Percentiles rank a stretch among this genome's conserved stretches.
These are phyloP conservation scores for Amblyopsis rosae DNA, from an alignment of 2,113 vertebrate genomes.

Conservation along the genomic window DNA sequence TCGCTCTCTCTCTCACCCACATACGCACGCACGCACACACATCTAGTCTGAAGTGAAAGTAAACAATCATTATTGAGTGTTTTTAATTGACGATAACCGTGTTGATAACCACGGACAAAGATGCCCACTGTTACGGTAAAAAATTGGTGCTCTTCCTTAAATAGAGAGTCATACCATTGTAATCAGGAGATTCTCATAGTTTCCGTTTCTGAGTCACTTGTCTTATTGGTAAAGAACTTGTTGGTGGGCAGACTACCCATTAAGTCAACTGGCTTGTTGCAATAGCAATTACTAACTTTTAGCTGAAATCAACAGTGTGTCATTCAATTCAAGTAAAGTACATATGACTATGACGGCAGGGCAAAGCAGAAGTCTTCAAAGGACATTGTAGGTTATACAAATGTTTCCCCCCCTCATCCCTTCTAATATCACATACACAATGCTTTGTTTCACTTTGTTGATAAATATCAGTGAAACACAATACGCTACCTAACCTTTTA, in stretches of 20 bases:
- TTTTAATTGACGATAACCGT: no score
- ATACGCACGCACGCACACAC: background rate
- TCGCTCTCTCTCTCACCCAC: conserved; percentile 13
- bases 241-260: conserved; percentile 21
- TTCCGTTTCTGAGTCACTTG: conserved; percentile 43
- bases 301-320: background rate
- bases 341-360: no score
- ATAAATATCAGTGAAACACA: background rate
- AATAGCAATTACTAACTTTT: conserved; percentile 8
- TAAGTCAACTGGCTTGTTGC: conserved; percentile 15
- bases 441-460: no score
- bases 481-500: background rate
- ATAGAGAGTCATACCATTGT: background rate
- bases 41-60: background rate
- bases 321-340: no score
- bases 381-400: no score
- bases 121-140: no score
- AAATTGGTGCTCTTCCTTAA: background rate
- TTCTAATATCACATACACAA: background rate
- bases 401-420: background rate
- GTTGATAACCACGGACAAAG: no score
- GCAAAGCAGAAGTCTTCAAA: no score
- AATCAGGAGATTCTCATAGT: background rate
- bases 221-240: conserved; percentile 38
- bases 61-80: background rate